These are phyloP conservation scores for Solenopsis fugax DNA, from an alignment of 1,140 invertebrate genomes.

Conservation along the genomic window DNA sequence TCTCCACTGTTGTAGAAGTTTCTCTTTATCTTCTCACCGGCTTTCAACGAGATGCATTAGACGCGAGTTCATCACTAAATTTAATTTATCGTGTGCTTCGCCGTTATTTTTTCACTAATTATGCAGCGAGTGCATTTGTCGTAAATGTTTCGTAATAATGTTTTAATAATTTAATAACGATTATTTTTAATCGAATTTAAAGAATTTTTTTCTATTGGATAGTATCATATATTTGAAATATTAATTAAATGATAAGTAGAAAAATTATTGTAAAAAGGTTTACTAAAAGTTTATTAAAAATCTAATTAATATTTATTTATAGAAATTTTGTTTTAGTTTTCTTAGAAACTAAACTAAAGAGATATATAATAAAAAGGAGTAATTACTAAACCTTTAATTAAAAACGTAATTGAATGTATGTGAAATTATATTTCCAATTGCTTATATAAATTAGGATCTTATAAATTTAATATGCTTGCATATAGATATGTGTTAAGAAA, in stretches of 20 bases:
- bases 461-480: background rate
- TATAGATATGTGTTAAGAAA: background rate
- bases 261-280: background rate
- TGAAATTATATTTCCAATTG: no score
- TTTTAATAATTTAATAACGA: conserved; percentile 14
- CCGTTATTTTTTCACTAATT: background rate
- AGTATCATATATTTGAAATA: background rate
- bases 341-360: background rate
- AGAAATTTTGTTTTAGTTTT: background rate
- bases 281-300: background rate
- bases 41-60: background rate
- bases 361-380: background rate
- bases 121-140: background rate
- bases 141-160: conserved; percentile 2
- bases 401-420: no score
- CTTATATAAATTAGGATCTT: no score
- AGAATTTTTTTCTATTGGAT: background rate
- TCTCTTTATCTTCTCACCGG: background rate
- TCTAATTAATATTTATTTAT: background rate
- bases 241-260: background rate
- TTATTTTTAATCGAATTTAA: background rate
- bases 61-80: background rate
- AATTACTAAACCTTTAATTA: no score
- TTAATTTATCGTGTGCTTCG: conserved; percentile 9
- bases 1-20: background rate